Percentiles rank a stretch among this genome's conserved stretches.
Conservation (phyloP, 2,888 invertebrate genomes). For the Eristalis tenax region DNA sequence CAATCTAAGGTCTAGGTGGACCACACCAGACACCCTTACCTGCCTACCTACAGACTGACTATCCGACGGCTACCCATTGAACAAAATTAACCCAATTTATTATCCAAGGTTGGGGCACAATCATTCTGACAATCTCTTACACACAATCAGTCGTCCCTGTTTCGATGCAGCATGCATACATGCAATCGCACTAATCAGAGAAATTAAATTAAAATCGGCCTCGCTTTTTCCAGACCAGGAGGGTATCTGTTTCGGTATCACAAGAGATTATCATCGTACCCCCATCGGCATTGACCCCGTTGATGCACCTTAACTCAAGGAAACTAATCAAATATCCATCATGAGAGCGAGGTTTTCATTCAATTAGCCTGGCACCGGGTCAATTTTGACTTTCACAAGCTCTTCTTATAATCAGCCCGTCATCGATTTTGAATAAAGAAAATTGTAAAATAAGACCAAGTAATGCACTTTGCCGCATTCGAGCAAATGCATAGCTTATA, state of each 20-base stretch:
- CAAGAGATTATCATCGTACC: neutral
- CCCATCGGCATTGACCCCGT: neutral
- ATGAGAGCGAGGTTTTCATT: neutral
- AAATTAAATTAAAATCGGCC: neutral
- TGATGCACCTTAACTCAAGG: neutral
- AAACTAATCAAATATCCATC: neutral
- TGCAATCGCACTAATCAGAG: neutral
- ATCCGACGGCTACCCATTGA: too few species aligned
- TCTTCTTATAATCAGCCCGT: neutral
- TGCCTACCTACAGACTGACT: too few species aligned
- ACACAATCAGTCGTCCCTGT: neutral
- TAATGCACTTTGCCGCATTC: constrained; percentile 61
- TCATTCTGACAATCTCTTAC: neutral
- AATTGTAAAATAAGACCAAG: constrained; percentile 21
- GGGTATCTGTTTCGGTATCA: neutral
- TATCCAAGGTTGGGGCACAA: neutral
- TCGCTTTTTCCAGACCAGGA: neutral
- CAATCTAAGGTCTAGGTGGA: too few species aligned
- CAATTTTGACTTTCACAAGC: neutral
- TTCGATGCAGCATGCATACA: neutral
- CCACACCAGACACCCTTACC: too few species aligned
- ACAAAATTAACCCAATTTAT: neutral
- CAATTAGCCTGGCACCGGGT: neutral
- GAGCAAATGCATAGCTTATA: constrained; percentile 35
- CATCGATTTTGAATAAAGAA: constrained; percentile 19